phyloP scores from a whole-genome alignment of 2,888 invertebrate genomes.

The Drosophila antonietae region DNA sequence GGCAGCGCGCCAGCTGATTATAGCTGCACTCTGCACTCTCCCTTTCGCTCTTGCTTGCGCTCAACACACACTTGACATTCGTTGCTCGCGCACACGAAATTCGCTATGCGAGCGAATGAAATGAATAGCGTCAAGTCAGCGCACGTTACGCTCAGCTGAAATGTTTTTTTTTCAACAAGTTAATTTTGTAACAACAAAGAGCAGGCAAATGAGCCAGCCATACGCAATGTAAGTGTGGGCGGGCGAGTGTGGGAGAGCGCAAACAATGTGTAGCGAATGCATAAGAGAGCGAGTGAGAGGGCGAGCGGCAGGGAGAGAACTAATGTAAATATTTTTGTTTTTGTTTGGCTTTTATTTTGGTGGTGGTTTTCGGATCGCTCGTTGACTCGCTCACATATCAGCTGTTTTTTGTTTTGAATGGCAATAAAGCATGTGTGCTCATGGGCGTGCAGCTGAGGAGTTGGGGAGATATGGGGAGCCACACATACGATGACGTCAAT shows the following conservation, averaged over 20 bases:
- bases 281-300: conserved; percentile 12
- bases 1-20: conserved; percentile 64
- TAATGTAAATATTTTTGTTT: conserved; percentile 22
- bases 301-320: background rate
- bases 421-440: conserved; percentile 42
- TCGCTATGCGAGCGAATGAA: conserved; percentile 18
- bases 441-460: background rate
- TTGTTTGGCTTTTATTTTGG: conserved; percentile 40
- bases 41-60: conserved; percentile 6
- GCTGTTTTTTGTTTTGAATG: conserved; percentile 77
- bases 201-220: conserved; percentile 4
- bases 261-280: conserved; percentile 2
- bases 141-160: conserved; percentile 19
- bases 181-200: conserved; percentile 42
- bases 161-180: conserved; percentile 63
- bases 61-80: conserved; percentile 65
- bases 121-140: conserved; percentile 12
- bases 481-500: conserved; percentile 52
- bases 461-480: background rate
- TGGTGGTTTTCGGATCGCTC: conserved; percentile 35
- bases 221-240: conserved; percentile 2
- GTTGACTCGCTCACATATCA: conserved; percentile 46
- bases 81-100: conserved; percentile 6
- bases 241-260: conserved; percentile 21
- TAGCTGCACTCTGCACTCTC: conserved; percentile 29